Evolutionary conservation across 1,140 invertebrate genomes (phyloP).

Genomic region (Bombus sibiricus): DNA sequence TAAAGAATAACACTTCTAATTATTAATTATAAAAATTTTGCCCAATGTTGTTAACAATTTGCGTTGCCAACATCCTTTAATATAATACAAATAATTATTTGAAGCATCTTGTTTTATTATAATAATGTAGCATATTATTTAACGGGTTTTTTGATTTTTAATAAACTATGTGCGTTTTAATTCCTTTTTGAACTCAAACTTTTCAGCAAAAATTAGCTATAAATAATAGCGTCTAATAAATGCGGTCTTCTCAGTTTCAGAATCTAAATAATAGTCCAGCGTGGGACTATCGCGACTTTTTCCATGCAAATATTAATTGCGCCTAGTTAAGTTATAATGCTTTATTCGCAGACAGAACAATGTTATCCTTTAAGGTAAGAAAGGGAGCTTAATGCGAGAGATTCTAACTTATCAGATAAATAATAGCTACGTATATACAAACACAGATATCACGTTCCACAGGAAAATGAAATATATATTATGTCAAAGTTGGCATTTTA

Average conservation of each 20-base stretch:
- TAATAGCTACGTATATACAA: background rate
- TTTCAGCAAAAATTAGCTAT: background rate
- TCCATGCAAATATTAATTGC: constrained; percentile 14
- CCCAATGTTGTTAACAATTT: background rate
- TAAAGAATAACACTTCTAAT: background rate
- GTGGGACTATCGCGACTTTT: background rate
- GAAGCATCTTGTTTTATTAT: background rate
- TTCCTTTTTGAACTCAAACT: background rate
- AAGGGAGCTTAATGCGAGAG: background rate
- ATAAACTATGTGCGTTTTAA: too few relatives aligned
- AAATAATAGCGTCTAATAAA: background rate
- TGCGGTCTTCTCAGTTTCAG: background rate
- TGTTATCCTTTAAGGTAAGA: background rate
- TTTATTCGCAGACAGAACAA: background rate
- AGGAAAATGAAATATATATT: background rate
- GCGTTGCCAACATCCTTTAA: background rate
- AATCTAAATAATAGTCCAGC: background rate
- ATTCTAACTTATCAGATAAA: background rate
- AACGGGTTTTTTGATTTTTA: too few relatives aligned
- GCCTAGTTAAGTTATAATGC: background rate
- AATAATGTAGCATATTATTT: background rate
- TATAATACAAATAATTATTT: background rate
- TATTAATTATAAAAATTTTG: background rate
- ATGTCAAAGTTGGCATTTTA: background rate
- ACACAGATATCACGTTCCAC: background rate